Evolutionary conservation across 2,888 invertebrate species (phyloP).

Genomic region (Mechanitis mazaeus): DNA sequence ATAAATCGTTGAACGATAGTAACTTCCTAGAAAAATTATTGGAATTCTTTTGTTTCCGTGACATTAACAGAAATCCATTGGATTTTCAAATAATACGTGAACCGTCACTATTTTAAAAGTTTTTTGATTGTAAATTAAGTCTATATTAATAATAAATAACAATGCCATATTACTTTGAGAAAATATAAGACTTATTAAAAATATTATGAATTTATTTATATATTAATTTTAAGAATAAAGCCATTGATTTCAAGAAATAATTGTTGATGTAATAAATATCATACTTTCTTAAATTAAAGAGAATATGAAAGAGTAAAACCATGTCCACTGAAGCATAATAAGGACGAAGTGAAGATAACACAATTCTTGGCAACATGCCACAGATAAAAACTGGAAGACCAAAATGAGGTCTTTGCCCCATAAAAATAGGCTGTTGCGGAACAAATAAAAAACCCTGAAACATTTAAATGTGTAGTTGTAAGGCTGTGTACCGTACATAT

Average conservation of each 20-base stretch:
- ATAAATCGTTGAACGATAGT: conserved; percentile 51
- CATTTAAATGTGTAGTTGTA: conserved; percentile 38
- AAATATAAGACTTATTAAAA: too few relatives aligned
- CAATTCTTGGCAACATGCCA: conserved; percentile 23
- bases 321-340: conserved; percentile 11
- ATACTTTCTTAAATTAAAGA: not conserved
- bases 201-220: too few relatives aligned
- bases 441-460: conserved; percentile 30
- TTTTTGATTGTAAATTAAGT: too few relatives aligned
- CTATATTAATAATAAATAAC: too few relatives aligned
- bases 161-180: too few relatives aligned
- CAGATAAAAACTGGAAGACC: conserved; percentile 24
- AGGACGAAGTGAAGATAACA: conserved; percentile 16
- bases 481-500: conserved; percentile 34
- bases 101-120: too few relatives aligned
- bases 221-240: too few relatives aligned
- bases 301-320: conserved; percentile 7
- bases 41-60: conserved; percentile 18
- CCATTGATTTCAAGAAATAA: too few relatives aligned
- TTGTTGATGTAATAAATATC: not conserved
- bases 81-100: conserved; percentile 8
- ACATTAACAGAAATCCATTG: conserved; percentile 9
- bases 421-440: conserved; percentile 29
- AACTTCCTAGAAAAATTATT: conserved; percentile 29
- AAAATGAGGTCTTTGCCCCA: conserved; percentile 30